These are phyloP conservation scores for Cephus pygmeus DNA, from an alignment of 2,888 invertebrate genomes.

Conservation along the genomic window DNA sequence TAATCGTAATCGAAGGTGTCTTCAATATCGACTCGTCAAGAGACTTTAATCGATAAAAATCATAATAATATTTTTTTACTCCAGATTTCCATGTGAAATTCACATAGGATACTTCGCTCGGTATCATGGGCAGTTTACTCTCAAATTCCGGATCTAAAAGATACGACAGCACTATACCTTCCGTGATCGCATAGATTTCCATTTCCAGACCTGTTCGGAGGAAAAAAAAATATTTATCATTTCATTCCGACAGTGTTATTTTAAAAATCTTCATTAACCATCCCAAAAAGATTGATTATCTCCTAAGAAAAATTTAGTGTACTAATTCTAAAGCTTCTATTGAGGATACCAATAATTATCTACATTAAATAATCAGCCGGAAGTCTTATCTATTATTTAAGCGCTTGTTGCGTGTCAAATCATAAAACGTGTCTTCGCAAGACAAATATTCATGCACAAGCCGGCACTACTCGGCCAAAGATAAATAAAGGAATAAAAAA, in stretches of 20 bases:
- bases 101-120: conserved; percentile 90
- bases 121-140: conserved; percentile 88
- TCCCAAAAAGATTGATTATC: background rate
- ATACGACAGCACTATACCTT: conserved; percentile 87
- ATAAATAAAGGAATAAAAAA: background rate
- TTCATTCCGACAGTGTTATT: background rate
- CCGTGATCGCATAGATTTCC: conserved; percentile 90
- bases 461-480: background rate
- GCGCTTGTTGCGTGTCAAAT: background rate
- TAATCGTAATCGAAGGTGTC: conserved; percentile 89
- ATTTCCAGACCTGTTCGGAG: conserved; percentile 78
- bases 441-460: background rate
- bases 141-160: conserved; percentile 91
- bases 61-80: conserved; percentile 82
- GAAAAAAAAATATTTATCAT: conserved; percentile 8
- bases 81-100: conserved; percentile 94
- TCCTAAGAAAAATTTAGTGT: background rate
- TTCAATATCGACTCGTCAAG: conserved; percentile 86
- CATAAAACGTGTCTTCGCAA: background rate
- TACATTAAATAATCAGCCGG: background rate
- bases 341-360: background rate
- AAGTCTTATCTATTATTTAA: background rate
- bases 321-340: background rate
- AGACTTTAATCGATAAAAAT: conserved; percentile 87
- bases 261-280: background rate